Evolutionary conservation across 2,113 vertebrate genomes (phyloP), one percentile per base, ranked within the genome.

Genomic region (Pelobates fuscus): DNA sequence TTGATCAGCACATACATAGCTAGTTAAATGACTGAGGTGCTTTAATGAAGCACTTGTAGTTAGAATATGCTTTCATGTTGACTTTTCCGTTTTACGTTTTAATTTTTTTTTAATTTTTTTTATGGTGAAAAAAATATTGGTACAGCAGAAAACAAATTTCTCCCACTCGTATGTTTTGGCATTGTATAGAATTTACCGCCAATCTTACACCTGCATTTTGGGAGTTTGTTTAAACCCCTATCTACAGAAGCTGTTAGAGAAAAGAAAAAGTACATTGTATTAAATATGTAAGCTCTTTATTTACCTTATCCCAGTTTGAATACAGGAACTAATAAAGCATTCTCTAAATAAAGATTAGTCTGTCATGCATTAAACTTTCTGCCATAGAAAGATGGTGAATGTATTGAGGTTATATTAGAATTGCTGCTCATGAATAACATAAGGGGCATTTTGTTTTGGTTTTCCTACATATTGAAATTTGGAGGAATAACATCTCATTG

Each of bases 301-400:
- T 98, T 98, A 96, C 95, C 94, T 96, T 92, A 85, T 90, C 87
- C 90, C 94, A 94, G 95, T 98, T 99, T 98, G 97, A 96, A 97
- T 98, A 98, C 95, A 96, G 93, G 98, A 96, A 98, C 96, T 98
- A 98, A 98, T 98, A 98, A 98, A 98, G 94, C 97, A 97, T 93
- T 93, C 91, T 93, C 89, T 93, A 92, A 91, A 92, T 92, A 93
- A 92, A 21, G 43, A 27, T 44, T 75, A 11, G 54, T 60, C 55
- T 70, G 54, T 70, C 46, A 32, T 55, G 49, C 66, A 68, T 68
- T 32, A 32, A 52, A 23, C 25, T 25, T 29, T 5, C 21, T 57
- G 21, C 21, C 7, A 24, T 10, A 2, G 32, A 5, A 6, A 10
- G 10, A 6, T 37, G 32, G 32, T 37, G 5, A 37, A 37, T 37